These are phyloP conservation scores for Melospiza melodia DNA, from an alignment of 2,113 vertebrate species.

Conservation along the genomic window DNA sequence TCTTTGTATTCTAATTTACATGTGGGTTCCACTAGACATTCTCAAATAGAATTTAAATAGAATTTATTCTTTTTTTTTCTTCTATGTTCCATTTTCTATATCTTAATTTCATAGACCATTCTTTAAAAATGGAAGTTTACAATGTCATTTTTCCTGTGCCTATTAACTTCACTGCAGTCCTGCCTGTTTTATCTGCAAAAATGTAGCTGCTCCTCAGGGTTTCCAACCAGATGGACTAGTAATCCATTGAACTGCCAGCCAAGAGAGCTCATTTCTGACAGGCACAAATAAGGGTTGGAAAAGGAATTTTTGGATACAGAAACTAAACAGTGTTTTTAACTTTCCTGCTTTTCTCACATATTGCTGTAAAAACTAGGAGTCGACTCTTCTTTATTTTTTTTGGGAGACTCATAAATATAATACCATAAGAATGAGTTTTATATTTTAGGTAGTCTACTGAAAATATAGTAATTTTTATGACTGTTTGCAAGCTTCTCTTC, in stretches of 20 bases:
- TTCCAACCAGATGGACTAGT: conserved; percentile 27
- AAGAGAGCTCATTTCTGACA: not conserved
- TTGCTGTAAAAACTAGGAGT: not conserved
- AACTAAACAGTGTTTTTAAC: not conserved
- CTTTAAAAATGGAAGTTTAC: conserved; percentile 2
- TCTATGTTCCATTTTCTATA: not conserved
- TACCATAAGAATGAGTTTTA: not conserved
- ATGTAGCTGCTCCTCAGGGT: not conserved
- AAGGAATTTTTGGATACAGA: not conserved
- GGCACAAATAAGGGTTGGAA: not conserved
- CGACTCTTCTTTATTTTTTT: not conserved
- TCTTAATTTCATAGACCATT: not conserved
- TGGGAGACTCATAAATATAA: not conserved
- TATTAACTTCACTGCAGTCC: not conserved
- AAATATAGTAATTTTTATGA: not conserved
- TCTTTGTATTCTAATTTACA: not conserved
- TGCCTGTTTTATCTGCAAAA: not conserved
- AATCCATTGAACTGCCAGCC: not conserved
- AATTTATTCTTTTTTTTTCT: not conserved
- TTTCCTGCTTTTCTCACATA: not conserved
- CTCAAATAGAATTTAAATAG: not conserved
- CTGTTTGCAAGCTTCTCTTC: not conserved
- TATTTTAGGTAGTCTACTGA: not conserved
- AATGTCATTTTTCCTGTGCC: not conserved
- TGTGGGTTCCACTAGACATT: not conserved